Evolutionary conservation across 2,888 invertebrate genomes (phyloP).

Genomic region (Pachliopta kotzebuea): DNA sequence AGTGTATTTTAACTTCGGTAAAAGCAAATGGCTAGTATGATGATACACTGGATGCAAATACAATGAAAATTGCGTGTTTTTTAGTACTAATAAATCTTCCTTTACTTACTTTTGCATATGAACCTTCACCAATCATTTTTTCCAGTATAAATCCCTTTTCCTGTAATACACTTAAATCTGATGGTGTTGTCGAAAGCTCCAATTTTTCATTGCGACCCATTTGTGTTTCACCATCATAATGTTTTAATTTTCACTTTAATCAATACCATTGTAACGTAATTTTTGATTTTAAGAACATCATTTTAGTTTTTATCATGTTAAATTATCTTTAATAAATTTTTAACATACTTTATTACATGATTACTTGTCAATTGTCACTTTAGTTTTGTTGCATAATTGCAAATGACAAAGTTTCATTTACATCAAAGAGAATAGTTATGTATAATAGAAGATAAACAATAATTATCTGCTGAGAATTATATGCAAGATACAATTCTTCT

Average conservation of each 20-base stretch:
- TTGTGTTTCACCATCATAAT: conserved; percentile 44
- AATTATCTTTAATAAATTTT: conserved; percentile 12
- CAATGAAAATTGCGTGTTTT: background rate
- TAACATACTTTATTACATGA: conserved; percentile 12
- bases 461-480: background rate
- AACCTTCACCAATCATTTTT: conserved; percentile 86
- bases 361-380: conserved; percentile 23
- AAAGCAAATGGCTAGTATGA: too few species aligned
- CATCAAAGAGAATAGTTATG: conserved; percentile 2
- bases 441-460: background rate
- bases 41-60: background rate
- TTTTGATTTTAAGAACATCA: background rate
- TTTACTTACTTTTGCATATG: conserved; percentile 85
- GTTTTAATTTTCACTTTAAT: conserved; percentile 65
- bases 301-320: conserved; percentile 1
- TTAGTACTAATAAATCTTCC: background rate
- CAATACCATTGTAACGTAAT: conserved; percentile 50
- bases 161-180: conserved; percentile 60
- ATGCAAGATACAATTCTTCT: background rate
- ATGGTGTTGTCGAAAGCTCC: conserved; percentile 58
- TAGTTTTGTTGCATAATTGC: conserved; percentile 1
- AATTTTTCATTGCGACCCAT: conserved; percentile 56
- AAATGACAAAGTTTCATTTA: background rate
- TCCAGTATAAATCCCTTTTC: conserved; percentile 82
- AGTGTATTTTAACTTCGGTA: too few species aligned